These are phyloP conservation scores for Aphelinus atriplicis DNA, from an alignment of 1,140 invertebrate species.

Conservation along the genomic window DNA sequence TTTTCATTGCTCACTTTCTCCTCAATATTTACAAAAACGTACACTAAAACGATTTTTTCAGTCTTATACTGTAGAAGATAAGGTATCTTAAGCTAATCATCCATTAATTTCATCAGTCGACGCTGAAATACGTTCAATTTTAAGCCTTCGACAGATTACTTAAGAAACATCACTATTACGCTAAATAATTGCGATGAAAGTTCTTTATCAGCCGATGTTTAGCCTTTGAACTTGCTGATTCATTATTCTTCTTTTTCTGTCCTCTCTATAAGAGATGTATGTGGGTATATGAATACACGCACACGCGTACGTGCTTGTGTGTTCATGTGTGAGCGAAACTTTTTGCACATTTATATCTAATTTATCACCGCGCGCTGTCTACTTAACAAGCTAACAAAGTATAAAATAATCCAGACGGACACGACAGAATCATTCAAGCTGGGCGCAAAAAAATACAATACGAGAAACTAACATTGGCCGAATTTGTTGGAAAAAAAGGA, in stretches of 20 bases:
- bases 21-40: conserved; percentile 56
- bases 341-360: conserved; percentile 8
- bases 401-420: conserved; percentile 28
- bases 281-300: neutral
- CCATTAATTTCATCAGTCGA: conserved; percentile 42
- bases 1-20: conserved; percentile 41
- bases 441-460: conserved; percentile 18
- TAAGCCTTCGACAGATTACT: conserved; percentile 33
- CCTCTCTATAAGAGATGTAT: conserved; percentile 3
- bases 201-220: conserved; percentile 13
- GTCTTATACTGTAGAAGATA: conserved; percentile 56
- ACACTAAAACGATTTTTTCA: conserved; percentile 58
- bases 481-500: no score
- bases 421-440: conserved; percentile 9
- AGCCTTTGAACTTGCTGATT: conserved; percentile 27
- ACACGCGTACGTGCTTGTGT: neutral
- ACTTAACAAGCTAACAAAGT: conserved; percentile 36
- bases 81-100: conserved; percentile 38
- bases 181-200: conserved; percentile 29
- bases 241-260: conserved; percentile 17
- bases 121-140: conserved; percentile 39
- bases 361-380: conserved; percentile 18
- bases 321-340: neutral
- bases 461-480: neutral
- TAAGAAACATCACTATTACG: conserved; percentile 33